A percentile compares a stretch with the other conserved stretches of the same genome.
Evolutionary conservation across 2,113 vertebrate species (phyloP).

Genomic region (Notarius lentiginosus): DNA sequence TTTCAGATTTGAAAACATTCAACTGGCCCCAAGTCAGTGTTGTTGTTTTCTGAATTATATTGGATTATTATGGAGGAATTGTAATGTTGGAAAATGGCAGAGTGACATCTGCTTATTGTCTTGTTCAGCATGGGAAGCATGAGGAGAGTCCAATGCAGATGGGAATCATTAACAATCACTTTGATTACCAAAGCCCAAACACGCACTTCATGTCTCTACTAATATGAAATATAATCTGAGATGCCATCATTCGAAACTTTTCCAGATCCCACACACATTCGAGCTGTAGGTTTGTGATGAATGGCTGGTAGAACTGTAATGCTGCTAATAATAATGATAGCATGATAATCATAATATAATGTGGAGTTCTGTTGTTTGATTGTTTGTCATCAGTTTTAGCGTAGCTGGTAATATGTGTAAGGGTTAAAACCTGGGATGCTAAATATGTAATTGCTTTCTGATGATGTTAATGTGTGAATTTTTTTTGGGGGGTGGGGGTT

Average conservation of each 20-base stretch:
- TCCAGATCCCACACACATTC: background rate
- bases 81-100: conserved; percentile 15
- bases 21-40: background rate
- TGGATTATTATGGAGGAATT: conserved; percentile 13
- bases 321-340: background rate
- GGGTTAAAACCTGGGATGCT: background rate
- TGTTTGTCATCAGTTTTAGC: background rate
- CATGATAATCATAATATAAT: background rate
- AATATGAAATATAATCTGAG: conserved; percentile 19
- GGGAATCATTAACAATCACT: conserved; percentile 32
- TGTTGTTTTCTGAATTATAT: conserved; percentile 7
- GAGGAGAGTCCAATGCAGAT: conserved; percentile 6
- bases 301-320: background rate
- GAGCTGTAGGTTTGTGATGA: background rate
- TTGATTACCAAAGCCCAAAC: conserved; percentile 35
- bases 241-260: background rate
- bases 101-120: conserved; percentile 10
- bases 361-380: background rate
- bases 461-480: background rate
- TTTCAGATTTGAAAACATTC: background rate
- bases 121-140: conserved; percentile 12
- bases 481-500: background rate
- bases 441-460: background rate
- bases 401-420: background rate
- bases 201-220: conserved; percentile 17